These are phyloP conservation scores for Sogatella furcifera DNA, from an alignment of 1,140 invertebrate species.

Conservation along the genomic window DNA sequence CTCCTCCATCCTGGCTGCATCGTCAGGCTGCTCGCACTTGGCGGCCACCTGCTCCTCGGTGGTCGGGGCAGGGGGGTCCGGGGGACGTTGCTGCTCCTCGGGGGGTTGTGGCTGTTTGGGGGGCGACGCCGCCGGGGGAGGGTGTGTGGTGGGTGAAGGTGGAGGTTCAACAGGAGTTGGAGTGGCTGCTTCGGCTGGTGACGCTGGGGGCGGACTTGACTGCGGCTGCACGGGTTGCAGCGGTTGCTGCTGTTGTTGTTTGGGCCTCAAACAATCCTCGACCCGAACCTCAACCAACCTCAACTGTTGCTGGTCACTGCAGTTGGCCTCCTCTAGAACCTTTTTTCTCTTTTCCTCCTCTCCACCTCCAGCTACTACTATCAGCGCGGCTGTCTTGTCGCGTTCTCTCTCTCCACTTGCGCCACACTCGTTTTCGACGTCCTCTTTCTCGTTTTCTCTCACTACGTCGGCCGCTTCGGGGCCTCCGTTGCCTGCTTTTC, in stretches of 20 bases:
- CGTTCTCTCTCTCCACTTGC: constrained; percentile 20
- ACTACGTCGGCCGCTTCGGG: not conserved
- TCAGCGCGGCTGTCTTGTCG: constrained; percentile 12
- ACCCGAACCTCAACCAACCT: constrained; percentile 19
- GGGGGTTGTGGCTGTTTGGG: no score
- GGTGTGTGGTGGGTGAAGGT: no score
- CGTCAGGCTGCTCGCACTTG: constrained; percentile 31
- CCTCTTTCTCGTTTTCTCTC: constrained; percentile 31
- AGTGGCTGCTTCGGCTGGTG: no score
- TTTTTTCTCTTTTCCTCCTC: constrained; percentile 25
- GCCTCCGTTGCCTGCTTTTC: constrained; percentile 6
- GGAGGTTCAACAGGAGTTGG: no score
- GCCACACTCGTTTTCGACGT: constrained; percentile 35
- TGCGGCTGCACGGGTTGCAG: not conserved
- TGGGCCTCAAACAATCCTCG: constrained; percentile 16
- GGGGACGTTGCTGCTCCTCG: constrained; percentile 13
- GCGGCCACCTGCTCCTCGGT: constrained; percentile 32
- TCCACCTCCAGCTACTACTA: not conserved
- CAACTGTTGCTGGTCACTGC: constrained; percentile 29
- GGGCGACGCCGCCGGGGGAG: not conserved
- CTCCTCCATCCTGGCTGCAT: constrained; percentile 30
- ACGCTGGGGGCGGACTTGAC: not conserved
- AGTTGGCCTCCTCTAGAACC: constrained; percentile 35
- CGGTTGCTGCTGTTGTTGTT: not conserved
- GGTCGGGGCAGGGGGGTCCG: no score